Evolutionary conservation across 1,140 invertebrate species (phyloP).

Genomic region (Drosophila sulfurigaster): DNA sequence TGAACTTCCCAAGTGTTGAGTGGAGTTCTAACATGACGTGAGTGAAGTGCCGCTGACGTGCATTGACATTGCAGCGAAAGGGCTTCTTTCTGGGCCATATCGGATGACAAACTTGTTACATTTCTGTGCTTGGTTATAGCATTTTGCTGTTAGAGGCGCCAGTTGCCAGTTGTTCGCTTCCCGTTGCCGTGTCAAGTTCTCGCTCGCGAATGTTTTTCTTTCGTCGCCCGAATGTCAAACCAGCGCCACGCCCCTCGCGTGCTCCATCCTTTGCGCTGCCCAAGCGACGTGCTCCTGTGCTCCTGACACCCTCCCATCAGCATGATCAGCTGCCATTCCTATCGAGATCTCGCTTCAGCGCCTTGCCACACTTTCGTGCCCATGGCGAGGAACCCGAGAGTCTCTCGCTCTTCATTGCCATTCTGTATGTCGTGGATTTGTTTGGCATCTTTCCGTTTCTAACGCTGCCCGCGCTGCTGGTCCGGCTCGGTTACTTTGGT

Average conservation of each 20-base stretch:
- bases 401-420: slow-evolving; percentile 88
- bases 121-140: neutral
- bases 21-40: slow-evolving; percentile 1
- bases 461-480: slow-evolving; percentile 89
- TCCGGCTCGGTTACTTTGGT: slow-evolving; percentile 90
- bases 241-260: slow-evolving; percentile 66
- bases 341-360: slow-evolving; percentile 74
- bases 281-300: slow-evolving; percentile 59
- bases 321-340: slow-evolving; percentile 79
- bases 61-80: slow-evolving; percentile 73
- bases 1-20: slow-evolving; percentile 57
- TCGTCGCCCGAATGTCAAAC: slow-evolving; percentile 61
- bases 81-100: slow-evolving; percentile 62
- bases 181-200: slow-evolving; percentile 48
- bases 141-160: slow-evolving; percentile 37
- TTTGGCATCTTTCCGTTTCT: slow-evolving; percentile 93
- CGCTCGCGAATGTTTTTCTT: slow-evolving; percentile 68
- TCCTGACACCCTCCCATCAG: slow-evolving; percentile 68
- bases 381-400: slow-evolving; percentile 69
- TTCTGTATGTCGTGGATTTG: slow-evolving; percentile 91
- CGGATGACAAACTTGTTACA: slow-evolving; percentile 54
- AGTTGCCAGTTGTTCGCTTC: slow-evolving; percentile 49
- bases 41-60: slow-evolving; percentile 20
- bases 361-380: slow-evolving; percentile 75
- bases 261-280: slow-evolving; percentile 66